Base-by-base conservation (phyloP, 2,113 vertebrate genomes). In the Taurulus bubalis region DNA sequence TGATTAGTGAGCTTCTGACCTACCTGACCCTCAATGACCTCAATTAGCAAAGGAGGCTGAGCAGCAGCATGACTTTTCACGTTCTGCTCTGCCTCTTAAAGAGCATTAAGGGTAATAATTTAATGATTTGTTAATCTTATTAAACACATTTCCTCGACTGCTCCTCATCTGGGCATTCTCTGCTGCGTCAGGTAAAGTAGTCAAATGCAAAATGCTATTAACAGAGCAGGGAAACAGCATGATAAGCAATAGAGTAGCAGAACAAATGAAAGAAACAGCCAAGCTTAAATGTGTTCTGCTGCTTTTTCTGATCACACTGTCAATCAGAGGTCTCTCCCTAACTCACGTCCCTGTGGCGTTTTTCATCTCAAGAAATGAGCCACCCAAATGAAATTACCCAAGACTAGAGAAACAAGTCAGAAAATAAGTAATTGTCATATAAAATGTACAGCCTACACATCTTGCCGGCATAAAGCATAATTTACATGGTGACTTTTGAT, bases 81-180 rank as follows among this genome's bases (percentile, higher is more conserved):
- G 26, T 72, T 74, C 80, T 86, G 64, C 87, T 74, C 77, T 79
- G 87, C 90, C 83, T 84, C 83, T 75, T 26, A 62, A 82, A 81
- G 77, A 82, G 82, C 70, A 79, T 84, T 87, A 83, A 72, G 65
- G 82, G 82, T 85, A 90, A 89, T 90, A 89, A 88, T 75, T 87
- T 71, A 83, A 84, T 84, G 80, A 90, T 91, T 89, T 80, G 75
- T 93, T 88, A 87, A 87, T 89, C 90, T 85, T 86, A 92, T 88
- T 89, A 86, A 87, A 85, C 80, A 78, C 60, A 85, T 88, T 91
- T 90, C 85, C 71, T 89, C 58, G 30, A 80, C 81, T 89, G 77
- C 56, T 81, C 83, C 79, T 76, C 51, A 74, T 45, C 64, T 74
- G 55, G 80, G 84, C 78, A 56, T 81, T 77, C 76, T 88, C 77